Evolutionary conservation across 2,888 invertebrate genomes (phyloP), one percentile per base, ranked within the genome.

Genomic region (Apocheima hispidaria): DNA sequence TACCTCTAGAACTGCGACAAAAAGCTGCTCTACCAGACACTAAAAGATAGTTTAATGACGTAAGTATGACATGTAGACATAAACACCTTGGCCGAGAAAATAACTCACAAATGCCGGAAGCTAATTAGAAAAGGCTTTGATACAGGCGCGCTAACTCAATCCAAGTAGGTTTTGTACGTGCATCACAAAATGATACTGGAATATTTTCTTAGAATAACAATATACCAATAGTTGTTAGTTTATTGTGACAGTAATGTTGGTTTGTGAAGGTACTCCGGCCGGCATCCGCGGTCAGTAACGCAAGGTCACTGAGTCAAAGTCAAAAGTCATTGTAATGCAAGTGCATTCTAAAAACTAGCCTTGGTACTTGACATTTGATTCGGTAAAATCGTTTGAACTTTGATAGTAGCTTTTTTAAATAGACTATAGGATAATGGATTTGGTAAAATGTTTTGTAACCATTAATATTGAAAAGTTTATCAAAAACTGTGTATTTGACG

Each of bases 201-300:
- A 21, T 20, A 28, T 18, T 55, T 46, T 57, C 48, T 61, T 55
- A 28, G 9, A 33, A 33, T 55, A 18, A 35, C 46, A 56, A 52
- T 46, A 14, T n/a, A n/a, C n/a, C n/a, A n/a, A n/a, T 48, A 7
- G 48, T 56, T 56, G 56, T 52, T 57, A 43, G 40, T 49, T 46
- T 49, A 52, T 53, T 48, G 40, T 51, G 61, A 56, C 56, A 61
- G 51, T 48, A 61, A 52, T 57, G 52, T 14, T 33, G 48, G 54
- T 40, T 50, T 43, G 54, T 57, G 41, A 52, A 40, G 48, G 52
- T 38, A 70, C 71, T 69, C 69, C 64, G n/a, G n/a, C n/a, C n/a
- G n/a, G n/a, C n/a, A 73, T 68, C 55, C 60, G 66, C 60, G 70
- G 67, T 68, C 63, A 69, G 54, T 52, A 44, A 33, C n/a, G 35